These are phyloP conservation scores for Calameuta pallipes DNA, from an alignment of 2,888 invertebrate genomes.

Conservation along the genomic window DNA sequence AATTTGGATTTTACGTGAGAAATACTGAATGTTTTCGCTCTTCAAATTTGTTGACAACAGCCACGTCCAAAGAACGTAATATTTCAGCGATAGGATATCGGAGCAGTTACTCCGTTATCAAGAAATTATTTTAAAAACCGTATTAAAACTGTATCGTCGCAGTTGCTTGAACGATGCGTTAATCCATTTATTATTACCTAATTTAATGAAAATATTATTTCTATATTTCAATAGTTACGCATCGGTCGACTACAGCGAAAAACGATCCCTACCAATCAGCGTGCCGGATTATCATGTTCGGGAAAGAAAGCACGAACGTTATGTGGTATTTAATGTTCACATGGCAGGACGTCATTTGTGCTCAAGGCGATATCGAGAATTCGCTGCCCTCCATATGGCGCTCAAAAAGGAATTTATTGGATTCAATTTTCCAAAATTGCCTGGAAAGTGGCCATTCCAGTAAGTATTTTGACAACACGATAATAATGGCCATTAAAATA, in stretches of 20 bases:
- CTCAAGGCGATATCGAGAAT: slow-evolving; percentile 95
- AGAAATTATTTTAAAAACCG: background rate
- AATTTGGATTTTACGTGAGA: background rate
- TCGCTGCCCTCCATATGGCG: slow-evolving; percentile 87
- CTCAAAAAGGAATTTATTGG: slow-evolving; percentile 95
- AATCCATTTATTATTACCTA: background rate
- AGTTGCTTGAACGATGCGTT: background rate
- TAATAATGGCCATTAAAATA: background rate
- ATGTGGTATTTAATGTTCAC: slow-evolving; percentile 96
- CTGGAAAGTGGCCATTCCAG: slow-evolving; percentile 98
- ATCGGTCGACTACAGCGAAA: slow-evolving; percentile 93
- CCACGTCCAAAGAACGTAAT: background rate
- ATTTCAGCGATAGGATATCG: background rate
- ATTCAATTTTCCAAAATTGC: slow-evolving; percentile 96
- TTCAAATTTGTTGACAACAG: background rate
- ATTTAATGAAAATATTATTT: background rate
- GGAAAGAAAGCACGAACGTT: slow-evolving; percentile 88
- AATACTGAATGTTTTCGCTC: background rate
- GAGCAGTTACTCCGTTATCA: background rate
- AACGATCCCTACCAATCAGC: slow-evolving; percentile 87
- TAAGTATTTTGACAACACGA: slow-evolving; percentile 49
- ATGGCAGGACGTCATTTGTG: slow-evolving; percentile 99
- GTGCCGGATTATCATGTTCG: slow-evolving; percentile 96
- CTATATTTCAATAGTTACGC: slow-evolving; percentile 71
- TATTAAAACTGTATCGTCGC: background rate